Evolutionary conservation across 2,888 invertebrate genomes (phyloP).

Genomic region (Ectemnius cavifrons): DNA sequence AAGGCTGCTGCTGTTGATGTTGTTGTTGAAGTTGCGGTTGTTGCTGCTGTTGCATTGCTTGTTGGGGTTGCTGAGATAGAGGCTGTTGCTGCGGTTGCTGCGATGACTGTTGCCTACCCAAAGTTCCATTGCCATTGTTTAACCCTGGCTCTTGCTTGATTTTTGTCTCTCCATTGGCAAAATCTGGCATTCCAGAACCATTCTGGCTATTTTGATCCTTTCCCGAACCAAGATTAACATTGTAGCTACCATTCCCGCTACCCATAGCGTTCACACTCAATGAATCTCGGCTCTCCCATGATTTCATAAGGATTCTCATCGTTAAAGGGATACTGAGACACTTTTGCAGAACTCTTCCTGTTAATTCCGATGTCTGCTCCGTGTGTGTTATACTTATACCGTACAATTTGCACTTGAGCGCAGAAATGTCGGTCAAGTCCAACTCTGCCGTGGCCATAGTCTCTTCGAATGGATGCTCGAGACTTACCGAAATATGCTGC

Average conservation of each 20-base stretch:
- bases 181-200: conserved; percentile 72
- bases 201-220: conserved; percentile 76
- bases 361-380: conserved; percentile 80
- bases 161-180: conserved; percentile 74
- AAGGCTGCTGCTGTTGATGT: conserved; percentile 76
- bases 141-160: conserved; percentile 76
- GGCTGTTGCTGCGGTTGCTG: conserved; percentile 58
- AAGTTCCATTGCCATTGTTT: conserved; percentile 69
- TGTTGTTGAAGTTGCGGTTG: conserved; percentile 60
- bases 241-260: conserved; percentile 81
- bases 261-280: conserved; percentile 79
- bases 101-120: conserved; percentile 61
- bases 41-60: conserved; percentile 55
- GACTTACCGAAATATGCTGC: conserved; percentile 92
- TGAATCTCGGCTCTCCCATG: conserved; percentile 87
- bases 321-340: conserved; percentile 96
- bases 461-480: conserved; percentile 95
- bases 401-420: conserved; percentile 88
- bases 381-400: conserved; percentile 77
- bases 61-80: conserved; percentile 45
- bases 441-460: conserved; percentile 96
- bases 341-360: conserved; percentile 88
- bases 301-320: conserved; percentile 90
- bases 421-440: conserved; percentile 89
- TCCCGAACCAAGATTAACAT: conserved; percentile 85